These are phyloP conservation scores for Drosophila athabasca DNA, from an alignment of 1,140 invertebrate species.

Conservation along the genomic window DNA sequence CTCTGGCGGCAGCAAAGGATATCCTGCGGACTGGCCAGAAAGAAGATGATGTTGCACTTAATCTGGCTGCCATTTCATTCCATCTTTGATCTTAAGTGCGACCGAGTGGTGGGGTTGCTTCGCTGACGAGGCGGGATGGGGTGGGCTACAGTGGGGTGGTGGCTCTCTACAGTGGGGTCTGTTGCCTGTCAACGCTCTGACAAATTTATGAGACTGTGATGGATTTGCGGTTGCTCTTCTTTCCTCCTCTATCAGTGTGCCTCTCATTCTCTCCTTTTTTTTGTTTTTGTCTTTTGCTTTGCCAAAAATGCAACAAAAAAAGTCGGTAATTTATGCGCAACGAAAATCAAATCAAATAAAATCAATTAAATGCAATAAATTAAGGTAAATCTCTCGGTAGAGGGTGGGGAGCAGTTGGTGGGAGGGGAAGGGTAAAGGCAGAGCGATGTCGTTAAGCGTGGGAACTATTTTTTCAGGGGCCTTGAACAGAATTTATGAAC, in stretches of 20 bases:
- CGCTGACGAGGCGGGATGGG: slow-evolving; percentile 11
- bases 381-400: slow-evolving; percentile 17
- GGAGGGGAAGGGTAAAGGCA: too few species aligned
- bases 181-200: slow-evolving; percentile 69
- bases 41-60: slow-evolving; percentile 76
- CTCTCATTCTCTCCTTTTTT: slow-evolving; percentile 3
- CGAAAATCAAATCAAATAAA: slow-evolving; percentile 52
- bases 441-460: neutral
- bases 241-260: slow-evolving; percentile 12
- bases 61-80: slow-evolving; percentile 70
- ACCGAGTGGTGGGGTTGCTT: neutral
- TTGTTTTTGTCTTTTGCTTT: slow-evolving; percentile 25
- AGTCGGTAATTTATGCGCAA: slow-evolving; percentile 32
- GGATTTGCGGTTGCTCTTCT: slow-evolving; percentile 68
- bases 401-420: too few species aligned
- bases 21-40: slow-evolving; percentile 51
- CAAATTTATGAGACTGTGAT: slow-evolving; percentile 83
- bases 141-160: neutral
- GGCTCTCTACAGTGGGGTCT: slow-evolving; percentile 23
- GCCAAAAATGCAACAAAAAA: slow-evolving; percentile 19
- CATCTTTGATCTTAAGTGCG: neutral
- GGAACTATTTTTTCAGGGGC: slow-evolving; percentile 10
- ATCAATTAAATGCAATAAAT: slow-evolving; percentile 77
- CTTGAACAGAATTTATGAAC: slow-evolving; percentile 3
- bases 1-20: slow-evolving; percentile 39